Percentiles rank a stretch among this genome's conserved stretches.
These are phyloP conservation scores for Helarctos malayanus DNA, from an alignment of 2,797 vertebrate genomes.

Conservation along the genomic window DNA sequence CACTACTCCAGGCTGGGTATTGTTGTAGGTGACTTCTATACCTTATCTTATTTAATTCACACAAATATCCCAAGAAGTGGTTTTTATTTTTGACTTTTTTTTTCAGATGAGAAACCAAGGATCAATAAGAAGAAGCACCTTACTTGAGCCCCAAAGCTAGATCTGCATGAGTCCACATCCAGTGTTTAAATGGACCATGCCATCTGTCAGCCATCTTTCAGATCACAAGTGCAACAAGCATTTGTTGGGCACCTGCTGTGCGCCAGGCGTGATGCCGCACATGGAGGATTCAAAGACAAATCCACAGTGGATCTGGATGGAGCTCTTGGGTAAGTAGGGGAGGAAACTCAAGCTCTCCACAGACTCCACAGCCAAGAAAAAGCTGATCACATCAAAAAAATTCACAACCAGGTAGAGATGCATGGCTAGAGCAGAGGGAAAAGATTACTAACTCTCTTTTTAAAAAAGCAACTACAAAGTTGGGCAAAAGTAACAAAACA, in stretches of 20 bases:
- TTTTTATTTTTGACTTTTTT: conserved; percentile 14
- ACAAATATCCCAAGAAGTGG: not conserved
- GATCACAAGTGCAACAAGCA: not conserved
- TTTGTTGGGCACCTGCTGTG: conserved; percentile 14
- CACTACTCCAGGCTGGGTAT: not conserved
- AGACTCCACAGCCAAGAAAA: not conserved
- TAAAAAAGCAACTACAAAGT: conserved; percentile 13
- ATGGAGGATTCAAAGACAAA: conserved; percentile 11
- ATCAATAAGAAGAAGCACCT: not conserved
- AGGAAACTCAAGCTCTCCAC: not conserved
- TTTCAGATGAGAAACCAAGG: not conserved
- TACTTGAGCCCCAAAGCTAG: not conserved
- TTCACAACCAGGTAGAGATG: not conserved
- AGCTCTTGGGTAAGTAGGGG: not conserved
- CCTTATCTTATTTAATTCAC: conserved; percentile 15
- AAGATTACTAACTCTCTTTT: not conserved
- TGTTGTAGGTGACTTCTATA: not conserved
- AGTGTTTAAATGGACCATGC: not conserved
- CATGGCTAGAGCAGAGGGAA: not conserved
- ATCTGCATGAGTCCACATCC: not conserved
- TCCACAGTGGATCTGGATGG: not conserved
- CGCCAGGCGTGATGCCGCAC: not conserved
- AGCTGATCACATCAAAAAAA: not conserved
- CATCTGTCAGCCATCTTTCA: not conserved
- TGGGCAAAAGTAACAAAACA: not conserved